Base-by-base conservation (phyloP, 2,797 vertebrate genomes). In the Zalophus californianus region DNA sequence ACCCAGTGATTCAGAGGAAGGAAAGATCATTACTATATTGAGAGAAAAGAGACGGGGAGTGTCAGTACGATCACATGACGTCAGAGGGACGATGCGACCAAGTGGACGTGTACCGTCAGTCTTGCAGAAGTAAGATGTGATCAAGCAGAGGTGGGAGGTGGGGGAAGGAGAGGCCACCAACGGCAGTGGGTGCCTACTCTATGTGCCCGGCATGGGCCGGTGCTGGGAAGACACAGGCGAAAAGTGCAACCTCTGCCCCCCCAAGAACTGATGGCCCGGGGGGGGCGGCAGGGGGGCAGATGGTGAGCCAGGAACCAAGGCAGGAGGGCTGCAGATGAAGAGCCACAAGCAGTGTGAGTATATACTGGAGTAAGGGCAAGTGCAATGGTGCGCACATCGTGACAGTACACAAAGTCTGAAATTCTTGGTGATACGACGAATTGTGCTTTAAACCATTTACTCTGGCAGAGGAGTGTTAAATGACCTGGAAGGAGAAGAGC, bases 171-270 rank as follows among this genome's bases (percentile, higher is more conserved):
- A 60, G n/a, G 25, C 44, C 1, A 2, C 7, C 15, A 29, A 35
- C 1, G 2, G 1, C 14, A 50, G 18, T 3, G 10, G 6, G 7
- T 0, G 16, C 52, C 29, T 38, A 23, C 9, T 35, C n/a, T n/a
- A 0, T 23, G 29, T 38, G 15, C n/a, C 20, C 10, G n/a, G 29
- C 4, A 29, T 27, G 50, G 54, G 64, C 54, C 16, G 41, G 16
- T 21, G 32, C 52, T 13, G 16, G 58, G 64, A 93, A 58, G 2
- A 73, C 1, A 20, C 7, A 13, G 66, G 38, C 7, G 10, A n/a
- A 41, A 80, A 50, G 16, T 0, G 5, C 15, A 48, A 21, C n/a
- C 44, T 80, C 84, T 82, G 56, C 29, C 48, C 52, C 35, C 64
- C 41, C 5, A 52, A 23, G 35, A 60, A 35, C 20, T 56, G 90